Percentiles rank a stretch among this genome's conserved stretches.
phyloP scores from a whole-genome alignment of 2,797 vertebrate genomes.

The Gouania willdenowi region DNA sequence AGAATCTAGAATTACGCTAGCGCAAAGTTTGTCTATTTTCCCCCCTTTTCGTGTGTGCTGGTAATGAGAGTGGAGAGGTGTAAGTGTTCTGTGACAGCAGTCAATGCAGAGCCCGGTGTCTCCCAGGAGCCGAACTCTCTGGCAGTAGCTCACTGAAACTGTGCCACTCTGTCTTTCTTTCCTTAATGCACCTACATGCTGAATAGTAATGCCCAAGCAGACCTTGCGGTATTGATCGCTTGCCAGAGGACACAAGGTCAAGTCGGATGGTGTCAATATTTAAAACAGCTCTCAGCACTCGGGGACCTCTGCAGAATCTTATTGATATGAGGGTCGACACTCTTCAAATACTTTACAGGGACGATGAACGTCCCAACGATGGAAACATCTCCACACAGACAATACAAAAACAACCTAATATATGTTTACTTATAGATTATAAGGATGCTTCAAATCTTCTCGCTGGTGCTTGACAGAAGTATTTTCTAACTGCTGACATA shows the following conservation, averaged over 20 bases:
- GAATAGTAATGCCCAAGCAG: constrained; percentile 53
- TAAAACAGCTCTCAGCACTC: constrained; percentile 62
- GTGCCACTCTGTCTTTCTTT: constrained; percentile 3
- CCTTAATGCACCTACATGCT: constrained; percentile 21
- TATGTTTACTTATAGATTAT: too few relatives aligned
- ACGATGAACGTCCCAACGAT: constrained; percentile 17
- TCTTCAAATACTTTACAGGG: constrained; percentile 38
- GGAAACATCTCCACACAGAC: not conserved
- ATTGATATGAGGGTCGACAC: constrained; percentile 59
- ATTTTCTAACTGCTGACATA: too few relatives aligned
- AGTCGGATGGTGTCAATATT: constrained; percentile 65
- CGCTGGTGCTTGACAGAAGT: too few relatives aligned
- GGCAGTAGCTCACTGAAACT: constrained; percentile 11
- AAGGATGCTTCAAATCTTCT: too few relatives aligned
- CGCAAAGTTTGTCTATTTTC: too few relatives aligned
- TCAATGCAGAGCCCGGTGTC: constrained; percentile 11
- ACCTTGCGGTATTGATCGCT: constrained; percentile 55
- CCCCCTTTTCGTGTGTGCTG: not conserved
- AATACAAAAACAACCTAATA: constrained; percentile 3
- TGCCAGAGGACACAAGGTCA: constrained; percentile 63
- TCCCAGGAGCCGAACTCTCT: constrained; percentile 7
- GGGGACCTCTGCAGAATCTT: constrained; percentile 57
- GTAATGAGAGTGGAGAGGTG: not conserved
- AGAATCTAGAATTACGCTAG: too few relatives aligned
- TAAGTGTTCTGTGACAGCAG: constrained; percentile 17